These are phyloP conservation scores for Oreochromis grahami DNA, from an alignment of 2,797 vertebrate species.

Conservation along the genomic window DNA sequence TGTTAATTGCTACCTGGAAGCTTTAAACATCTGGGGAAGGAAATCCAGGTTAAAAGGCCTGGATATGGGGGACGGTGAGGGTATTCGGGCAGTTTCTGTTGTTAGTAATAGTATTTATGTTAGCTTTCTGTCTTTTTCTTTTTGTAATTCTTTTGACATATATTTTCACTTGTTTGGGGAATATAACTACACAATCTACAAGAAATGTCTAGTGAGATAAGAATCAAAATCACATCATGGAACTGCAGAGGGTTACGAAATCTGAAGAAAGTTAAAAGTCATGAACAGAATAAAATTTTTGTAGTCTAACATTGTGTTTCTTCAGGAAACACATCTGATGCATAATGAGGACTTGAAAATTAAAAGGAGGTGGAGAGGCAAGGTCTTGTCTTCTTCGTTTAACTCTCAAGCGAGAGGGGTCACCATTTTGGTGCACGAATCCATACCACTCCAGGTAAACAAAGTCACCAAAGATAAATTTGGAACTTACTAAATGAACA, in stretches of 20 bases:
- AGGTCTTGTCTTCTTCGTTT: not conserved
- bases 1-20: not conserved
- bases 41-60: not conserved
- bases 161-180: not conserved
- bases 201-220: not conserved
- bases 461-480: not conserved
- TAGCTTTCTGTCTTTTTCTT: not conserved
- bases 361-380: not conserved
- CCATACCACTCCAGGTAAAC: not conserved
- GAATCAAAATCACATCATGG: not conserved
- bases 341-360: not conserved
- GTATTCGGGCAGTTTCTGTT: rapidly evolving
- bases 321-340: not conserved
- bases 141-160: not conserved
- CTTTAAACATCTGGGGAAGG: not conserved
- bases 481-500: not conserved
- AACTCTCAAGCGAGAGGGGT: not conserved
- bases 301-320: not conserved
- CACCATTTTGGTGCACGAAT: not conserved
- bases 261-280: not conserved
- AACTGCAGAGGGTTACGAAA: not conserved
- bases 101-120: not conserved
- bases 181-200: not conserved
- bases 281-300: not conserved
- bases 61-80: rapidly evolving